Percentiles rank a stretch among this genome's conserved stretches.
These are phyloP conservation scores for Carapus acus DNA, from an alignment of 2,797 vertebrate genomes.

Conservation along the genomic window DNA sequence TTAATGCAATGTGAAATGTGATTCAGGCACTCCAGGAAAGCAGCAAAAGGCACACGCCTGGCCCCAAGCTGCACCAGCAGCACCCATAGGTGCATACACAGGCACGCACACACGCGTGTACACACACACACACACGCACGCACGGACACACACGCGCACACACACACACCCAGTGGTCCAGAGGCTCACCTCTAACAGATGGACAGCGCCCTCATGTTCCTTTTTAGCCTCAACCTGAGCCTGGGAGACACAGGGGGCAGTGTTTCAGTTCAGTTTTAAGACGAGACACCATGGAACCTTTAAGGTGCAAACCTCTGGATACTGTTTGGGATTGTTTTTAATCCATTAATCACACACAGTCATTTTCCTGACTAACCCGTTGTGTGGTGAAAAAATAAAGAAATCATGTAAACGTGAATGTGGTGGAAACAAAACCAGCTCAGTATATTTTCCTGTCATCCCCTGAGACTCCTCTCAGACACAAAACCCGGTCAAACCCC, in stretches of 20 bases:
- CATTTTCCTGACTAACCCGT: too few relatives aligned
- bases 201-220: slow-evolving; percentile 96
- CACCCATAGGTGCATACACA: too few relatives aligned
- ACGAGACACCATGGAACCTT: too few relatives aligned
- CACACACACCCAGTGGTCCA: slow-evolving; percentile 25
- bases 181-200: slow-evolving; percentile 93
- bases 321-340: neutral
- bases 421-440: too few relatives aligned
- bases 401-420: too few relatives aligned
- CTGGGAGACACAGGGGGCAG: slow-evolving; percentile 68
- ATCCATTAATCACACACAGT: too few relatives aligned
- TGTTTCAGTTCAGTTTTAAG: slow-evolving; percentile 49
- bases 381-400: too few relatives aligned
- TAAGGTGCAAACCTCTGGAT: neutral
- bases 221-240: slow-evolving; percentile 99
- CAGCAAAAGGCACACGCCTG: slow-evolving; percentile 28
- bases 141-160: slow-evolving; percentile 30
- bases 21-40: slow-evolving; percentile 18
- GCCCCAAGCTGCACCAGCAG: too few relatives aligned
- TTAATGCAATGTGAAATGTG: neutral
- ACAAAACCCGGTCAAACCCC: too few relatives aligned
- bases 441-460: too few relatives aligned
- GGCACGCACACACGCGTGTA: slow-evolving; percentile 25
- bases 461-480: too few relatives aligned
- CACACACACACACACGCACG: slow-evolving; percentile 19